Evolutionary conservation across 2,888 invertebrate species (phyloP).

Genomic region (Pycnomerus fuliginosus): DNA sequence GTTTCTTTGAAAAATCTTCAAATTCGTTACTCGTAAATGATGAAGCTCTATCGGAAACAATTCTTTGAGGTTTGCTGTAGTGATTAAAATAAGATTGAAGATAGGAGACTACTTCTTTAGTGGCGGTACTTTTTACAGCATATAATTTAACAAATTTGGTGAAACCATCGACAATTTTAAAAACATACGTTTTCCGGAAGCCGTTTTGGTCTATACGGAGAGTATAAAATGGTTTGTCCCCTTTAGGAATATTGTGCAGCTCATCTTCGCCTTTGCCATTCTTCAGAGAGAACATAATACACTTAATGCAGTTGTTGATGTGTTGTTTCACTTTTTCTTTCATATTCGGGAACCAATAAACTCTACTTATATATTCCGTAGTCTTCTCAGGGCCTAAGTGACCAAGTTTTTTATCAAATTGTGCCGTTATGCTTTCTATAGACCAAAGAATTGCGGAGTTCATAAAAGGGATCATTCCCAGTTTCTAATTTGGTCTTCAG

Average conservation of each 20-base stretch:
- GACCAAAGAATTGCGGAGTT: slow-evolving; percentile 5
- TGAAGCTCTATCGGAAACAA: slow-evolving; percentile 29
- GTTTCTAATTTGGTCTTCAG: neutral
- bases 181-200: slow-evolving; percentile 24
- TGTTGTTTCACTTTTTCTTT: slow-evolving; percentile 1
- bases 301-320: neutral
- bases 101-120: slow-evolving; percentile 21
- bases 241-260: neutral
- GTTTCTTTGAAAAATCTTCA: slow-evolving; percentile 10
- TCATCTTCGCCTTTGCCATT: neutral
- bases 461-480: neutral
- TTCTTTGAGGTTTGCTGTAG: slow-evolving; percentile 27
- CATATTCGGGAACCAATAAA: slow-evolving; percentile 2
- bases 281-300: neutral
- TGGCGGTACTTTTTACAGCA: slow-evolving; percentile 19
- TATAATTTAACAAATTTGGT: slow-evolving; percentile 32
- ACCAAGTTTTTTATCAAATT: neutral
- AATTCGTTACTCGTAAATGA: slow-evolving; percentile 28
- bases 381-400: neutral
- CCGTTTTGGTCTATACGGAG: neutral
- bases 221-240: neutral
- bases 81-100: slow-evolving; percentile 24
- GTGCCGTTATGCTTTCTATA: slow-evolving; percentile 5
- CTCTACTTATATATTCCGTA: neutral
- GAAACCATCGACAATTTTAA: slow-evolving; percentile 32